Evolutionary conservation across 2,797 vertebrate genomes (phyloP), one percentile per base, ranked within the genome.

Genomic region (Mormyrops attenuatus): DNA sequence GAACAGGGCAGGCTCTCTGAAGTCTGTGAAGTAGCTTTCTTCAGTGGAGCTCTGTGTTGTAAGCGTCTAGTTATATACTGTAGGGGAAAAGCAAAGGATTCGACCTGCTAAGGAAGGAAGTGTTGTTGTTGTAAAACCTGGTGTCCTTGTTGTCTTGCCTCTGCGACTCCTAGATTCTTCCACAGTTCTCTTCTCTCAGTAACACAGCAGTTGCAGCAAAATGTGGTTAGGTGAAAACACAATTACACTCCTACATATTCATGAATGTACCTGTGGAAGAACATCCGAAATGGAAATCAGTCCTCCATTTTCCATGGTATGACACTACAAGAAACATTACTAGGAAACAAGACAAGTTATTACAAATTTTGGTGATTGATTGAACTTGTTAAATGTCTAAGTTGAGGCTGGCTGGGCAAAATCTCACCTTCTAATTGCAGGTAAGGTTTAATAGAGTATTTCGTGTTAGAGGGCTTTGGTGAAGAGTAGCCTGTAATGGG

Each of bases 241-340:
- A 92, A 93, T 92, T 91, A 89, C 66, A 57, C 88, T 90, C 91
- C 90, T 88, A 82, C 90, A 92, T 91, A 91, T 93, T 91, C 90
- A 92, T 91, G 89, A 90, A 88, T 88, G 66, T 41, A 47, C 69
- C 84, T 87, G 69, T 41, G 66, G 85, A 88, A 90, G 34, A 88
- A 73, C 90, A 88, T 89, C 89, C 49, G 85, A 88, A 89, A 85
- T 88, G 87, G 26, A 60, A 80, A 26, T 57, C 69, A 44, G 44
- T 87, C 89, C 20, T 11, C 57, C 41, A 55, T 53, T 85, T 34
- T 41, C 88, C 89, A 49, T 69, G 80, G 8, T 73, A 50, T n/a
- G 22, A 63, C 53, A 87, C 80, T 89, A 87, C 41, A 69, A 88
- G 22, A 66, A 53, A 49, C 49, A 55, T 44, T 69, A 80, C 52